Conservation (phyloP, 2,113 vertebrate genomes). For the Chunga burmeisteri region DNA sequence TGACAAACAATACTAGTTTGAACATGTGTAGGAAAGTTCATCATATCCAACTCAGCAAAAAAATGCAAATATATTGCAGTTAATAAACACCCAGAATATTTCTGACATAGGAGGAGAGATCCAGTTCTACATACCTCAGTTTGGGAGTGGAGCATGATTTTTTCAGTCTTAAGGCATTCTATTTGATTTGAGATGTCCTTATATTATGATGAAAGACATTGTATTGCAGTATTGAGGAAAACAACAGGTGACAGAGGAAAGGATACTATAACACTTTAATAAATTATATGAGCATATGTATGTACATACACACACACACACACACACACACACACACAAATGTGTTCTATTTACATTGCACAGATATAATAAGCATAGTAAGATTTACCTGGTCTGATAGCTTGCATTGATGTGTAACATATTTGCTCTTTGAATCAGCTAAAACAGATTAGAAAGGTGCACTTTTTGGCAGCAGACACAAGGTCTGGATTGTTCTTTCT, state of each 20-base stretch:
- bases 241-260: background rate
- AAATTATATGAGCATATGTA: background rate
- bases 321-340: background rate
- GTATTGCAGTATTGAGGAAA: background rate
- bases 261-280: background rate
- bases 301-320: too few species aligned
- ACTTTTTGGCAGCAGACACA: background rate
- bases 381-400: background rate
- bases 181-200: background rate
- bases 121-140: background rate
- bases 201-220: background rate
- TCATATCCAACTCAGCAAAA: background rate
- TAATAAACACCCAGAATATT: background rate
- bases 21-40: background rate
- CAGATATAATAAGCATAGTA: background rate
- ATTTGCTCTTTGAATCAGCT: background rate
- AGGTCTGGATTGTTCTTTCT: background rate
- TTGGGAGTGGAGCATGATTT: background rate
- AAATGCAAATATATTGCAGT: background rate
- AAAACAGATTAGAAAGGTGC: background rate
- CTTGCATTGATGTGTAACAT: background rate
- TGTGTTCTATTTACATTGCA: background rate
- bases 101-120: background rate
- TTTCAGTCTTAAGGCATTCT: background rate
- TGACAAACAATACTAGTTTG: background rate